phyloP scores from a whole-genome alignment of 1,140 invertebrate species.

The Drosophila pallidifrons region DNA sequence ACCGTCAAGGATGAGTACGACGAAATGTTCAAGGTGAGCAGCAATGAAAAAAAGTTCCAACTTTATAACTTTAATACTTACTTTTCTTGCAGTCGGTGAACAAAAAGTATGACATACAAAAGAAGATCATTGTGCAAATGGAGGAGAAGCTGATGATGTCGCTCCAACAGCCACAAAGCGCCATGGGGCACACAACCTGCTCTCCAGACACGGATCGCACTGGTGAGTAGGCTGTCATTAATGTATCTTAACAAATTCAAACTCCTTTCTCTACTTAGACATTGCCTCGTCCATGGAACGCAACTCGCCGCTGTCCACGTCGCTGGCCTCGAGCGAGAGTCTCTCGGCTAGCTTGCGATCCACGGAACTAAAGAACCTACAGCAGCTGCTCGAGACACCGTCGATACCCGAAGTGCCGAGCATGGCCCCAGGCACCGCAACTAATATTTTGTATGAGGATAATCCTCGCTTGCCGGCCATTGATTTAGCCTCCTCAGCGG shows the following conservation, averaged over 20 bases:
- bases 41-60: not conserved
- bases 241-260: not conserved
- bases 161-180: conserved; percentile 85
- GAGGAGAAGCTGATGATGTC: conserved; percentile 89
- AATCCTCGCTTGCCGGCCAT: conserved; percentile 58
- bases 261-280: conserved; percentile 70
- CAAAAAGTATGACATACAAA: conserved; percentile 90
- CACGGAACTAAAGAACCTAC: conserved; percentile 85
- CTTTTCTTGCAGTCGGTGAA: conserved; percentile 87
- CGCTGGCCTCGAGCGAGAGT: conserved; percentile 86
- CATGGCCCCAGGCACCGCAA: conserved; percentile 24
- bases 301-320: conserved; percentile 86
- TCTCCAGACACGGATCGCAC: conserved; percentile 84
- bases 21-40: conserved; percentile 85
- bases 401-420: conserved; percentile 58
- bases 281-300: conserved; percentile 85
- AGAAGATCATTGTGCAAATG: conserved; percentile 88
- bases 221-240: conserved; percentile 48
- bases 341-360: conserved; percentile 85
- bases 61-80: not conserved
- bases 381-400: conserved; percentile 78
- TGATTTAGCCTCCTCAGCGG: conserved; percentile 75
- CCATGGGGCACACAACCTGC: conserved; percentile 63
- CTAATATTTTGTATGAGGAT: conserved; percentile 49
- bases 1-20: conserved; percentile 86